phyloP scores from a whole-genome alignment of 2,797 vertebrate species.

The Bovichtus variegatus region DNA sequence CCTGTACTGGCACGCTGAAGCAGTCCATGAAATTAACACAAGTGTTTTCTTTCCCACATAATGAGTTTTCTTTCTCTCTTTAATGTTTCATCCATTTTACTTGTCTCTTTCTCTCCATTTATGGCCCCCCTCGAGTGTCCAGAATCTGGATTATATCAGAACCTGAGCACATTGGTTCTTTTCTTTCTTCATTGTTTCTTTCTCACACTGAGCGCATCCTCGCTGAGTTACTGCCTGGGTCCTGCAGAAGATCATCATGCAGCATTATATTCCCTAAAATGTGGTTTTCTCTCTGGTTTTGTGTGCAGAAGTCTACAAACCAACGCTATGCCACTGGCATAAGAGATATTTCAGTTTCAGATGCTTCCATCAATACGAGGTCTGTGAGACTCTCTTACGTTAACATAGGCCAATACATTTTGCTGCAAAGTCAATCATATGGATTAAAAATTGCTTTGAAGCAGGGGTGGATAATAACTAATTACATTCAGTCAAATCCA shows the following conservation, averaged over 20 bases:
- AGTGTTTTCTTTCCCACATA: conserved; percentile 49
- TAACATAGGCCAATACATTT: background rate
- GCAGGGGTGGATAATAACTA: too few relatives aligned
- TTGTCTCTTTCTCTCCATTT: background rate
- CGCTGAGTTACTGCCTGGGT: background rate
- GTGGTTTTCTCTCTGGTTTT: conserved; percentile 46
- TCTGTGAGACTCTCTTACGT: background rate
- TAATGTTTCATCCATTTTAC: conserved; percentile 31
- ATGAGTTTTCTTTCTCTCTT: conserved; percentile 37
- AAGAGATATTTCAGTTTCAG: conserved; percentile 20
- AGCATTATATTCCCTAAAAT: conserved; percentile 15
- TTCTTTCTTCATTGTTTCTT: background rate
- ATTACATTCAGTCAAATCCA: too few relatives aligned
- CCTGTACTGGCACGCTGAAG: conserved; percentile 76
- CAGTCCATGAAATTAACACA: conserved; percentile 75
- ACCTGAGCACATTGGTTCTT: background rate
- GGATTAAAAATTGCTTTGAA: background rate
- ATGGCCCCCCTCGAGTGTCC: conserved; percentile 7
- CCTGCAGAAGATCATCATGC: conserved; percentile 13
- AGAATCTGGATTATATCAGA: background rate
- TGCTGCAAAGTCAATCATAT: background rate
- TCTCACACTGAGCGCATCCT: background rate
- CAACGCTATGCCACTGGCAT: background rate
- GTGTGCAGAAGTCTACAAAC: background rate
- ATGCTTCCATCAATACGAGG: background rate